phyloP scores from a whole-genome alignment of 1,140 invertebrate species.

The Antheraea mylitta region DNA sequence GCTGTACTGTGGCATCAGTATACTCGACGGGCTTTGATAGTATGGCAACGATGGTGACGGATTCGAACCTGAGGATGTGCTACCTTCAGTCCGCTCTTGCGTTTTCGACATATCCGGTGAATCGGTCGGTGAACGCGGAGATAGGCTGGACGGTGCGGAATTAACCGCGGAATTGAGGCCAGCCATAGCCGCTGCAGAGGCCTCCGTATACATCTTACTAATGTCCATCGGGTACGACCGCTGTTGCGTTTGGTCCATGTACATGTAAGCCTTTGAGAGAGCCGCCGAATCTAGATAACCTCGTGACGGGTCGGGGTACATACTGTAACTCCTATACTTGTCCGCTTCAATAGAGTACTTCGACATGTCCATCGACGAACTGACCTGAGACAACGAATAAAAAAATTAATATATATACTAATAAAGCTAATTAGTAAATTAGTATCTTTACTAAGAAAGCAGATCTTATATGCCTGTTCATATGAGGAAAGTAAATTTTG shows the following conservation, averaged over 20 bases:
- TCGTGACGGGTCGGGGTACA: slow-evolving; percentile 85
- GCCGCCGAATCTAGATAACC: slow-evolving; percentile 87
- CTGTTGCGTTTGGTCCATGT: slow-evolving; percentile 85
- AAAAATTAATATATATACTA: neutral
- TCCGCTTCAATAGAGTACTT: slow-evolving; percentile 88
- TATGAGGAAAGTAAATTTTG: too few relatives aligned
- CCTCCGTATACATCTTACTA: slow-evolving; percentile 83
- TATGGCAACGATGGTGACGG: slow-evolving; percentile 83
- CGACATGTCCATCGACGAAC: slow-evolving; percentile 87
- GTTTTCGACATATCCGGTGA: slow-evolving; percentile 81
- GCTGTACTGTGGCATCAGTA: slow-evolving; percentile 83
- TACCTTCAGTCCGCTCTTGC: slow-evolving; percentile 79
- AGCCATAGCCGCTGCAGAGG: slow-evolving; percentile 69
- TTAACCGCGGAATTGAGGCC: slow-evolving; percentile 63
- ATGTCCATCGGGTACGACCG: slow-evolving; percentile 83
- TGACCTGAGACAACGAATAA: slow-evolving; percentile 78
- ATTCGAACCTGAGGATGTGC: slow-evolving; percentile 82
- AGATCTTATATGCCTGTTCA: too few relatives aligned
- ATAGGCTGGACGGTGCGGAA: slow-evolving; percentile 68
- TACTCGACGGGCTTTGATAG: slow-evolving; percentile 80
- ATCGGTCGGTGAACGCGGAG: slow-evolving; percentile 81
- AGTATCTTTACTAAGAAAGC: too few relatives aligned
- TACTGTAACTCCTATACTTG: slow-evolving; percentile 86
- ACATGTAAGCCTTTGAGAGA: slow-evolving; percentile 89
- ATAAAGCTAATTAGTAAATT: too few relatives aligned